Evolutionary conservation across 2,888 invertebrate genomes (phyloP), one percentile per base, ranked within the genome.

Genomic region (Entomobrya multifasciata): DNA sequence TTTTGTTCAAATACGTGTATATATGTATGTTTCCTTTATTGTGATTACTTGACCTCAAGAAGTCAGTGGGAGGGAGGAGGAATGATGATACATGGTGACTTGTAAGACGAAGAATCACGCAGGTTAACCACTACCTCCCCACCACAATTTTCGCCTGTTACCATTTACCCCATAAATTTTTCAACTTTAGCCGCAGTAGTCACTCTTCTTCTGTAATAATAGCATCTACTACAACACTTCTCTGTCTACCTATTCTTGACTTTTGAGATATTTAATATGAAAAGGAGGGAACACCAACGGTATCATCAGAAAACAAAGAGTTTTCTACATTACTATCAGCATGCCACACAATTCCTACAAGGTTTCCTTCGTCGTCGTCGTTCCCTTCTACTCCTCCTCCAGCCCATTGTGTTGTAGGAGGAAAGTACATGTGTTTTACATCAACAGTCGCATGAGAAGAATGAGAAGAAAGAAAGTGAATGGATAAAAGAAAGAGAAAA

Each of bases 1-100:
- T n/a, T n/a, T n/a, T n/a, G n/a, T n/a, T n/a, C n/a, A n/a, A n/a
- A 36, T 25, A 1, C 17, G 20, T 76, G 55, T 74, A 67, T 20
- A 11, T 44, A 47, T 10, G 72, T 67, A 52, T 74, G 62, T 62
- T 82, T 72, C 62, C 72, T 60, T 74, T 74, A 82, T 74, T 82
- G 74, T 82, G 82, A 82, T 82, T 82, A 82, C 82, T 70, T 27
- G 80, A 81, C 82, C 82, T 49, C 57, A 82, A 82, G 57, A 67
- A 81, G 74, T 49, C 72, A 60, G 82, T 82, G 60, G 82, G 82
- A 72, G 82, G 82, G 82, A 62, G n/a, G 49, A 49, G 62, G 49
- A 74, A 62, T 62, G 82, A 82, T 82, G 82, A 82, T 82, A 74
- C 82, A 82, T 74, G 74, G 74, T 57, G 74, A 74, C 72, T 82